Evolutionary conservation across 2,797 vertebrate species (phyloP).

Genomic region (Protonibea diacanthus): DNA sequence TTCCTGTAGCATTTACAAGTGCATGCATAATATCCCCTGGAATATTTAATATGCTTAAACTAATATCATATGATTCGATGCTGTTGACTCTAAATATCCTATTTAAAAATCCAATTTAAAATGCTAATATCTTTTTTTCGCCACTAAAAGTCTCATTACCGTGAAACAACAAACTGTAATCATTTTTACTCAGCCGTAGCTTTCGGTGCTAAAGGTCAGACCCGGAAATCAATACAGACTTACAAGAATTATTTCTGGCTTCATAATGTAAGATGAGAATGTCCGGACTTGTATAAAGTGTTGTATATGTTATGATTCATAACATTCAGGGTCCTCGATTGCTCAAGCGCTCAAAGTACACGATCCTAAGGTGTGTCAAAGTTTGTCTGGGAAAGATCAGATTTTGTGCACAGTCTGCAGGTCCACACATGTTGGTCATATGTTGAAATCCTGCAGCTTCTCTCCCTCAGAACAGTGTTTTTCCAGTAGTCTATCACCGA

Average conservation of each 20-base stretch:
- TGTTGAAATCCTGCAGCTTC: constrained; percentile 36
- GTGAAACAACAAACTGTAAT: constrained; percentile 33
- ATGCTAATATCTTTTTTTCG: not conserved
- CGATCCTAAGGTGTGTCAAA: constrained; percentile 18
- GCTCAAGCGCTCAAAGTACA: constrained; percentile 18
- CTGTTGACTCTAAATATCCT: constrained; percentile 18
- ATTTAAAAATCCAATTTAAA: constrained; percentile 24
- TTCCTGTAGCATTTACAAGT: constrained; percentile 28
- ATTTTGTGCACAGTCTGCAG: constrained; percentile 33
- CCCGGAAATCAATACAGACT: constrained; percentile 29
- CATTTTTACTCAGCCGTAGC: constrained; percentile 9
- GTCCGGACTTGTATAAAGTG: constrained; percentile 31
- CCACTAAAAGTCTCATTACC: constrained; percentile 19
- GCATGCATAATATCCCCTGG: constrained; percentile 18
- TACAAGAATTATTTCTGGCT: constrained; percentile 29
- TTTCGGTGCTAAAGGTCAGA: constrained; percentile 25
- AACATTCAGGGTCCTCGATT: not conserved
- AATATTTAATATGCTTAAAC: constrained; percentile 26
- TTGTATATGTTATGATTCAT: constrained; percentile 33
- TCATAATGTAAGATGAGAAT: constrained; percentile 32
- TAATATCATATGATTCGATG: constrained; percentile 22
- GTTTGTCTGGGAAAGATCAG: constrained; percentile 45
- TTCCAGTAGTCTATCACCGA: not conserved
- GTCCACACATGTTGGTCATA: constrained; percentile 31
- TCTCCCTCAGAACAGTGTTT: constrained; percentile 16